These are phyloP conservation scores for Spea bombifrons DNA, from an alignment of 2,113 vertebrate genomes.

Conservation along the genomic window DNA sequence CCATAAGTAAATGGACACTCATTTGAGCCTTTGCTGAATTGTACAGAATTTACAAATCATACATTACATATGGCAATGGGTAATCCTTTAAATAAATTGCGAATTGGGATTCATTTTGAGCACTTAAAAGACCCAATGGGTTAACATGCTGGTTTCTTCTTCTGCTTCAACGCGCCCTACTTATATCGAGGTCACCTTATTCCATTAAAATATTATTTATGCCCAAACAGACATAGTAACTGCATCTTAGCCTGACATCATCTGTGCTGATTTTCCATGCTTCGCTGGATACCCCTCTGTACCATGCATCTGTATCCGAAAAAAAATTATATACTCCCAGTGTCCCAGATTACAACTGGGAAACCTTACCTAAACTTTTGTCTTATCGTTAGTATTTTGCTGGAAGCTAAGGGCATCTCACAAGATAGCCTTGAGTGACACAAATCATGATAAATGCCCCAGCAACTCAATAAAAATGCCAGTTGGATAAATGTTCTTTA, in stretches of 20 bases:
- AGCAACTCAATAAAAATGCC: too few relatives aligned
- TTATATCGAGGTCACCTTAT: constrained; percentile 42
- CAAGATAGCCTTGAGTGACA: too few relatives aligned
- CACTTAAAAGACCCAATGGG: not conserved
- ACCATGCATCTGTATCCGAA: not conserved
- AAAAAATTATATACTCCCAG: not conserved
- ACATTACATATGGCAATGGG: not conserved
- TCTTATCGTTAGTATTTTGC: not conserved
- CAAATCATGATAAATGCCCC: too few relatives aligned
- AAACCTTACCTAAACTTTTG: not conserved
- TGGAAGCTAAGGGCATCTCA: not conserved
- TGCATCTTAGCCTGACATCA: constrained; percentile 33
- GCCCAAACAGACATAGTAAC: constrained; percentile 29
- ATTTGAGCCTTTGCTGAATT: not conserved
- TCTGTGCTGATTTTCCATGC: constrained; percentile 36
- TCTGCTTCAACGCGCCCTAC: not conserved
- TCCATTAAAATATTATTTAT: constrained; percentile 39
- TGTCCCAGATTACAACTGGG: constrained; percentile 9
- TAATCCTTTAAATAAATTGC: not conserved
- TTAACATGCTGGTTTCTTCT: not conserved
- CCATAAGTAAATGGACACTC: not conserved
- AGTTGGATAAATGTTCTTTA: too few relatives aligned
- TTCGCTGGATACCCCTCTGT: constrained; percentile 4
- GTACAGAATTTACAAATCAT: not conserved
- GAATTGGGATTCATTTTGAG: not conserved